Conservation (phyloP, 2,888 invertebrate genomes). For the Heliothis peltigera region DNA sequence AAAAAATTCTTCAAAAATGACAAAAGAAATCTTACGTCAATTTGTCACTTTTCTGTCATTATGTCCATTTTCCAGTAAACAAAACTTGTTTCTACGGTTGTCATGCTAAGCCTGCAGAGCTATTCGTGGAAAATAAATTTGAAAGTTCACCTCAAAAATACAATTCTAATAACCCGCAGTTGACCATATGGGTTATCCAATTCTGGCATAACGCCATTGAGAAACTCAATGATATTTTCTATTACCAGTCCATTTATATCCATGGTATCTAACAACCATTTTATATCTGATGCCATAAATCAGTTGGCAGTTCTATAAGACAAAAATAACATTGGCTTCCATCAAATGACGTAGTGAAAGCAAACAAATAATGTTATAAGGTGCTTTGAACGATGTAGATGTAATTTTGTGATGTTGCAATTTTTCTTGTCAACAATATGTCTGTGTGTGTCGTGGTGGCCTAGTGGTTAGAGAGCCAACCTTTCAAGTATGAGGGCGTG, state of each 20-base stretch:
- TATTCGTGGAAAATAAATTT: background rate
- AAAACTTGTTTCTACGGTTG: too few relatives aligned
- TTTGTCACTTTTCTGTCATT: too few relatives aligned
- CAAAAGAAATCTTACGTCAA: too few relatives aligned
- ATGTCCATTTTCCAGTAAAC: too few relatives aligned
- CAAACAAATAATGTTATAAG: conserved; percentile 22
- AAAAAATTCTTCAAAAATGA: too few relatives aligned
- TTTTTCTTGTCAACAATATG: too few relatives aligned
- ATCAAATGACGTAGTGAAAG: conserved; percentile 2
- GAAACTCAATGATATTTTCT: conserved; percentile 5
- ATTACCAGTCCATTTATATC: conserved; percentile 1
- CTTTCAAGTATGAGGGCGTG: too few relatives aligned
- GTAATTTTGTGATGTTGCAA: too few relatives aligned
- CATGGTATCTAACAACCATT: conserved; percentile 19
- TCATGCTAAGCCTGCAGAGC: too few relatives aligned
- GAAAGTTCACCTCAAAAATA: background rate
- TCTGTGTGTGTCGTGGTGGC: too few relatives aligned
- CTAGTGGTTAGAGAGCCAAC: too few relatives aligned
- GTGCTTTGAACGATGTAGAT: too few relatives aligned
- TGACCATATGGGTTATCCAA: background rate
- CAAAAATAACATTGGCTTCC: conserved; percentile 17
- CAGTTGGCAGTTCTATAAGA: conserved; percentile 21
- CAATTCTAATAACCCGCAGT: background rate
- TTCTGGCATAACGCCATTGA: conserved; percentile 31
- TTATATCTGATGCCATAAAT: conserved; percentile 40